Conservation (phyloP, 1,140 invertebrate species). For the Conus ventricosus region DNA sequence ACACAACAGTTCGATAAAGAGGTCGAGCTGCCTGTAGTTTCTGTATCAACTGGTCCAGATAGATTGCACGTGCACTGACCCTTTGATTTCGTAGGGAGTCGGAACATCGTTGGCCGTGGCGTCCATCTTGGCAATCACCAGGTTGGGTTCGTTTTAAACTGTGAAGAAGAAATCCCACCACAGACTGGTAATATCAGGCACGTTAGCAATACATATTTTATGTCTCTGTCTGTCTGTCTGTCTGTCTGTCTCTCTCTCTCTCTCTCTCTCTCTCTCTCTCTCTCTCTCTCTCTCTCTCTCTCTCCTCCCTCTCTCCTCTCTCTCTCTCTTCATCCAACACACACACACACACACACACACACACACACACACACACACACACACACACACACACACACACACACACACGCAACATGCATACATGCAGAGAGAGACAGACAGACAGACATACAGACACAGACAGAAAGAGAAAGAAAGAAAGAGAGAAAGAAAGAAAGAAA, state of each 20-base stretch:
- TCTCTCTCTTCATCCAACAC: no score
- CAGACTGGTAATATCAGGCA: not conserved
- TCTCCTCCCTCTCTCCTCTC: no score
- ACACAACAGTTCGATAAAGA: no score
- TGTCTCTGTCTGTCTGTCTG: not conserved
- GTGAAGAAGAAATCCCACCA: slow-evolving; percentile 42
- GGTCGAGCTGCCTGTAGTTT: not conserved
- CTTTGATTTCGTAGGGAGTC: slow-evolving; percentile 91
- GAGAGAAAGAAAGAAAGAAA: not conserved
- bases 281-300: no score
- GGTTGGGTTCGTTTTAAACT: slow-evolving; percentile 88
- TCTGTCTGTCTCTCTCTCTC: not conserved
- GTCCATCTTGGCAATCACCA: slow-evolving; percentile 98
- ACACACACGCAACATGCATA: no score
- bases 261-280: not conserved
- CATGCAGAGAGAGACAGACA: no score
- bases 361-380: no score
- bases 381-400: no score
- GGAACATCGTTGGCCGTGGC: slow-evolving; percentile 99
- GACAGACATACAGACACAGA: not conserved
- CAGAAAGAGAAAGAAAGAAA: not conserved
- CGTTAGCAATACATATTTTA: no score
- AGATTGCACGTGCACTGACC: slow-evolving; percentile 65
- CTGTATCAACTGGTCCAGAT: not conserved
- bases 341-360: no score